Conservation (phyloP, 2,113 vertebrate species). For the Brienomyrus longianalis region DNA sequence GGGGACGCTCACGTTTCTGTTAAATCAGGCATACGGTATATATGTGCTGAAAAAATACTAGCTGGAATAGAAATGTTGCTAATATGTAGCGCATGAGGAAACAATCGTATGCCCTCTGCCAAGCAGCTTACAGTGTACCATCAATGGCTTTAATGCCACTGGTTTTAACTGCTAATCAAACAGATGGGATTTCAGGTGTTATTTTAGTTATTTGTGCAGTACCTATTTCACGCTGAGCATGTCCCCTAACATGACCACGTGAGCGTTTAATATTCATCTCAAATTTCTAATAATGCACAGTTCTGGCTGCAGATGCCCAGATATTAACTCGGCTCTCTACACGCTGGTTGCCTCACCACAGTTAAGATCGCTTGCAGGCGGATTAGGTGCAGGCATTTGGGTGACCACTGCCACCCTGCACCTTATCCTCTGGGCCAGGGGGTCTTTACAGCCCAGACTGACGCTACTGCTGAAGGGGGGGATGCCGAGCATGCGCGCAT, state of each 20-base stretch:
- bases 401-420: background rate
- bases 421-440: background rate
- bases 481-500: slow-evolving; percentile 11
- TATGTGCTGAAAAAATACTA: background rate
- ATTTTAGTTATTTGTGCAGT: background rate
- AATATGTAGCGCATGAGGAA: background rate
- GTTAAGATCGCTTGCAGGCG: background rate
- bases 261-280: background rate
- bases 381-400: background rate
- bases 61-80: background rate
- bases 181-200: background rate
- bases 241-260: background rate
- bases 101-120: background rate
- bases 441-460: background rate
- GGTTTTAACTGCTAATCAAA: background rate
- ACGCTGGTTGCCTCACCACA: background rate
- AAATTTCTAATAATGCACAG: background rate
- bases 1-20: background rate
- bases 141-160: background rate
- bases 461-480: background rate
- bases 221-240: background rate
- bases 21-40: background rate
- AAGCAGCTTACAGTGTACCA: background rate
- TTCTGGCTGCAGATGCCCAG: background rate
- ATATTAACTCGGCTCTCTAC: background rate